Evolutionary conservation across 1,140 invertebrate species (phyloP), one percentile per base, ranked within the genome.

Genomic region (Plectus sambesii): DNA sequence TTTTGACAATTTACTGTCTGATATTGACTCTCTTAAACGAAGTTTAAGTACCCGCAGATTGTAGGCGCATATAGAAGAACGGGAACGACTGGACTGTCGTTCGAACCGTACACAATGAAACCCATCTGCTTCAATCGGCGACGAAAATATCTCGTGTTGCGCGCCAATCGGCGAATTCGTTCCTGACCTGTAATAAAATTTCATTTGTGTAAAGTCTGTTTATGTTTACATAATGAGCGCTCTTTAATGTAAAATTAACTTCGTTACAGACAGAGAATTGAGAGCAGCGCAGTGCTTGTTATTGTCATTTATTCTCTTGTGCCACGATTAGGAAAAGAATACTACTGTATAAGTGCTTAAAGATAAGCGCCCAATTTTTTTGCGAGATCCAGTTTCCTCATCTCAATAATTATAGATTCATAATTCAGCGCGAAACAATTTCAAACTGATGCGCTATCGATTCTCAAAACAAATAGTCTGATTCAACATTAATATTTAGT

Each of bases 81-180:
- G 19, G 93, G 93, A 55, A 98, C 85, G 49, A 98, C 88, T 0
- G 93, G 93, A 6, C 88, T 94, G 70, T 94, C 85, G 62, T 84
- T 80, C 73, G 93, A 87, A n/a, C 93, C 93, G 72, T 88, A 92
- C 45, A 85, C 80, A 62, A 96, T 88, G 59, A 94, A 85, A 45
- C 92, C 89, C 65, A 88, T 82, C 68, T 88, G 83, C 46, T 84
- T 81, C 26, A 97, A 73, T 56, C 82, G 79, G 56, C 79, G 75
- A 39, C 89, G 78, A 65, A 94, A 90, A 70, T 94, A 94, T 40
- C 80, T 76, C 0, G 84, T 82, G 68, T 94, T 94, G 56, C 81
- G 75, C 9, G 81, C 80, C 33, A 94, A 73, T 61, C 83, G 79
- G 45, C 78, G 73, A 35, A 87, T 82, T 56, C 85, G 75, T 56